Conservation (phyloP, 2,888 invertebrate genomes). For the Thumatha senex region DNA sequence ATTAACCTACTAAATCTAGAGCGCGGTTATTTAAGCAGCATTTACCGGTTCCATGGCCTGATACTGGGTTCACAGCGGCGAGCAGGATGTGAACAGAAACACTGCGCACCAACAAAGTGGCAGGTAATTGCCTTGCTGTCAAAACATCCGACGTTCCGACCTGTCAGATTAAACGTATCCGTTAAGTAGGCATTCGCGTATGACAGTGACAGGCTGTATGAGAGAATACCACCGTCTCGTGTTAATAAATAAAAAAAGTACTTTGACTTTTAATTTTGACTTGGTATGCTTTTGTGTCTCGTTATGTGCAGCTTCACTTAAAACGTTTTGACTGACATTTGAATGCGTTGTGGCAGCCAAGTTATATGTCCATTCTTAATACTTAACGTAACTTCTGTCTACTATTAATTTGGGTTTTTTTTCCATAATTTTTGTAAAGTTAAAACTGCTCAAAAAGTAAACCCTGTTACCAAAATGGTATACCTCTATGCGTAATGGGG, state of each 20-base stretch:
- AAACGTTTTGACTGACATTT: background rate
- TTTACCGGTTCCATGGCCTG: slow-evolving; percentile 4
- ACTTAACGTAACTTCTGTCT: too few species aligned
- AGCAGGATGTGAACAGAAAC: slow-evolving; percentile 67
- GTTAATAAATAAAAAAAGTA: slow-evolving; percentile 40
- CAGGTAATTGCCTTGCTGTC: slow-evolving; percentile 78
- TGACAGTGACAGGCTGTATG: slow-evolving; percentile 43
- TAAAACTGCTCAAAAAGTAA: too few species aligned
- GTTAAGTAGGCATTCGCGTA: slow-evolving; percentile 58
- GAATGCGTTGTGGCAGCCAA: background rate
- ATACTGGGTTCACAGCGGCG: slow-evolving; percentile 11
- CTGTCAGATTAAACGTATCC: slow-evolving; percentile 75
- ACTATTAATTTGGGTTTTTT: too few species aligned
- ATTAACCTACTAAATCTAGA: background rate
- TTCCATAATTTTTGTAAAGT: too few species aligned
- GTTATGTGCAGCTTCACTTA: background rate
- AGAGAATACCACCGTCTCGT: slow-evolving; percentile 19
- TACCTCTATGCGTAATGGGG: too few species aligned
- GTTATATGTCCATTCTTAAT: background rate
- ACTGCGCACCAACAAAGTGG: slow-evolving; percentile 59
- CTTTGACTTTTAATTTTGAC: slow-evolving; percentile 9
- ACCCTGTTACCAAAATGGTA: too few species aligned
- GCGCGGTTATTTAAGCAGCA: background rate
- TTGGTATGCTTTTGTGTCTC: slow-evolving; percentile 1
- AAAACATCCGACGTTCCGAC: slow-evolving; percentile 71